These are phyloP conservation scores for Carduelis carduelis DNA, from an alignment of 2,797 vertebrate species.

Conservation along the genomic window DNA sequence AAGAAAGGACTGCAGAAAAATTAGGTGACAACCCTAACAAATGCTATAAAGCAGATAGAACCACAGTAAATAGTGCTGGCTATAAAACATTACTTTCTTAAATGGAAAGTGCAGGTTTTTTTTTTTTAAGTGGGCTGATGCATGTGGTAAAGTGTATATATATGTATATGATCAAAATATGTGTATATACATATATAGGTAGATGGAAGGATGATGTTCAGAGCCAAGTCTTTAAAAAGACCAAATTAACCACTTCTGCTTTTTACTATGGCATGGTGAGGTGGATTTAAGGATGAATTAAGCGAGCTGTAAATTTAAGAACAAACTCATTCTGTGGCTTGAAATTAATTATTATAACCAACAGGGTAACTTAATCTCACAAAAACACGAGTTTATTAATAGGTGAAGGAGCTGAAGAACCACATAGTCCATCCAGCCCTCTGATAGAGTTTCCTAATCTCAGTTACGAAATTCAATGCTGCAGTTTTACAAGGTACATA, in stretches of 20 bases:
- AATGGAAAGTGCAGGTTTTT: neutral
- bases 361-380: slow-evolving; percentile 73
- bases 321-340: slow-evolving; percentile 57
- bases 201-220: neutral
- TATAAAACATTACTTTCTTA: neutral
- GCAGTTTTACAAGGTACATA: slow-evolving; percentile 66
- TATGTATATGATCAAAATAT: neutral
- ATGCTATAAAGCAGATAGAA: accelerated
- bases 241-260: neutral
- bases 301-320: slow-evolving; percentile 58
- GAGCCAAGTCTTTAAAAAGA: neutral
- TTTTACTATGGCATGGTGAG: neutral
- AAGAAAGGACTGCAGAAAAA: neutral
- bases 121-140: neutral
- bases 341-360: slow-evolving; percentile 72
- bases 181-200: neutral
- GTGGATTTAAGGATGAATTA: slow-evolving; percentile 48
- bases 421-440: slow-evolving; percentile 39
- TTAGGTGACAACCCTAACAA: neutral
- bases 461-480: slow-evolving; percentile 52
- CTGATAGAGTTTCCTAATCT: slow-evolving; percentile 58
- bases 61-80: neutral
- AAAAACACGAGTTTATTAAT: slow-evolving; percentile 73
- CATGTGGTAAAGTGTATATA: neutral
- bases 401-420: slow-evolving; percentile 61